Percentiles rank a stretch among this genome's conserved stretches.
These are phyloP conservation scores for Gobius niger DNA, from an alignment of 2,113 vertebrate species.

Conservation along the genomic window DNA sequence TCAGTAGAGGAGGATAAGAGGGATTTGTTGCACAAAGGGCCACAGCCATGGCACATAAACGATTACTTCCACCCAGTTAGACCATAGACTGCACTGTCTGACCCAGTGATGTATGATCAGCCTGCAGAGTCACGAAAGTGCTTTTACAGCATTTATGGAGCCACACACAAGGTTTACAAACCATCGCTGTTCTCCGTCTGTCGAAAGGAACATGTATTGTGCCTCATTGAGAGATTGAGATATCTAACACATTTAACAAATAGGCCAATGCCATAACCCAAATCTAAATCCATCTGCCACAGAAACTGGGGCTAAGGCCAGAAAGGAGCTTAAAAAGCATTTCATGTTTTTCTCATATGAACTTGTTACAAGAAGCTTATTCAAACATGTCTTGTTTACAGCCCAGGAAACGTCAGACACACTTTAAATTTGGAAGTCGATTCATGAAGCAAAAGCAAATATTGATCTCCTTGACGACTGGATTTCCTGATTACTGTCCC, in stretches of 20 bases:
- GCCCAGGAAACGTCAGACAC: conserved; percentile 17
- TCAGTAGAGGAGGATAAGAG: conserved; percentile 69
- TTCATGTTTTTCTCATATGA: conserved; percentile 20
- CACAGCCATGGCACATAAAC: conserved; percentile 61
- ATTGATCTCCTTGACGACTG: conserved; percentile 42
- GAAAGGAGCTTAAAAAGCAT: conserved; percentile 4
- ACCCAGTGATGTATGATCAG: conserved; percentile 36
- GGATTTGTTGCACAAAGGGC: conserved; percentile 71
- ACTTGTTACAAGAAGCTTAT: conserved; percentile 7
- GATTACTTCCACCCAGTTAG: conserved; percentile 72
- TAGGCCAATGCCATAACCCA: conserved; percentile 5
- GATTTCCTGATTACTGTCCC: conserved; percentile 32
- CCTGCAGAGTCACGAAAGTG: conserved; percentile 13
- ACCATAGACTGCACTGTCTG: conserved; percentile 66
- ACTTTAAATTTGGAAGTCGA: conserved; percentile 29
- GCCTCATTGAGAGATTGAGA: background rate
- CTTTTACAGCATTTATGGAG: conserved; percentile 11
- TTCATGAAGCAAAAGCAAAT: conserved; percentile 42
- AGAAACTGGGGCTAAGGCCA: conserved; percentile 26
- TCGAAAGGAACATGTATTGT: background rate
- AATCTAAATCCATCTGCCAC: background rate
- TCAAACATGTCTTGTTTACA: conserved; percentile 27
- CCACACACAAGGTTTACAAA: conserved; percentile 6
- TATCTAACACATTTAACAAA: background rate
- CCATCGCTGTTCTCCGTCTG: background rate